phyloP scores from a whole-genome alignment of 2,113 vertebrate species.

The Rhipidura dahli region DNA sequence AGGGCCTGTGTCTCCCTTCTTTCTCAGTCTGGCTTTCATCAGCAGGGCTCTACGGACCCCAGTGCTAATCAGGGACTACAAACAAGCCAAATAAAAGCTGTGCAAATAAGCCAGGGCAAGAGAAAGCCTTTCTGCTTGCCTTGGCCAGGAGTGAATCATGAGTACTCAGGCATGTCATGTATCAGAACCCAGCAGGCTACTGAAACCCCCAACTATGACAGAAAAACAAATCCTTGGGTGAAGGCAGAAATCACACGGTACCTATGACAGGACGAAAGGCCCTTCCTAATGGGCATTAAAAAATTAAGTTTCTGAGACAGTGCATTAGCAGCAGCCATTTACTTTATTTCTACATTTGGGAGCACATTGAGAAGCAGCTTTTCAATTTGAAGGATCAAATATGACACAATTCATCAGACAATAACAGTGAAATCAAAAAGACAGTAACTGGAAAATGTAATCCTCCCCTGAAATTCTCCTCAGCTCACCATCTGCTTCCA shows the following conservation, averaged over 20 bases:
- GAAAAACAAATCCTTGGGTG: background rate
- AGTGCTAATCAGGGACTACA: background rate
- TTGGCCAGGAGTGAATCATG: background rate
- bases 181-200: background rate
- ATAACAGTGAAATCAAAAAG: constrained; percentile 61
- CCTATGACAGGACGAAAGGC: background rate
- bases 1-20: background rate
- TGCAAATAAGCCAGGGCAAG: background rate
- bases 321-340: constrained; percentile 22
- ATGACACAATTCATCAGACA: constrained; percentile 65
- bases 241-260: background rate
- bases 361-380: constrained; percentile 26
- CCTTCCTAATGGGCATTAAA: background rate
- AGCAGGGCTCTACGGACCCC: background rate
- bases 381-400: constrained; percentile 58
- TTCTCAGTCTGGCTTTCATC: background rate
- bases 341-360: constrained; percentile 34
- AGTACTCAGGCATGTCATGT: background rate
- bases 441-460: constrained; percentile 60
- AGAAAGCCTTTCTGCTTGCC: background rate
- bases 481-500: constrained; percentile 59
- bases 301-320: constrained; percentile 28
- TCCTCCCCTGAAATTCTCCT: constrained; percentile 56
- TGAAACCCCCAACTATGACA: background rate
- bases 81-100: background rate